These are phyloP conservation scores for Thymallus thymallus DNA, from an alignment of 2,113 vertebrate genomes.

Conservation along the genomic window DNA sequence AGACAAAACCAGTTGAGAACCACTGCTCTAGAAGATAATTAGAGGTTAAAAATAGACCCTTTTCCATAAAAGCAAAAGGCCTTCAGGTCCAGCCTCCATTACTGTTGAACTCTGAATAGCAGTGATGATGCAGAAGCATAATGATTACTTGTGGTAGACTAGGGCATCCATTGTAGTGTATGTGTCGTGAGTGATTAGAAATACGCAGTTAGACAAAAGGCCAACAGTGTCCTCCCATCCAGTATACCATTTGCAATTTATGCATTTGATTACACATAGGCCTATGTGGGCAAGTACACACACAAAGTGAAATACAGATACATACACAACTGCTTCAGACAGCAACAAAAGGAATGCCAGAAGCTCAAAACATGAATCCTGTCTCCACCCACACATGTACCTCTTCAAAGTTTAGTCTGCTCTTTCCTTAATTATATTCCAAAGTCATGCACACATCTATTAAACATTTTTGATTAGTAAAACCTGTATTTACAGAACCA, in stretches of 20 bases:
- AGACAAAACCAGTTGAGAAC: too few relatives aligned
- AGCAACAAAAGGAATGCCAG: conserved; percentile 43
- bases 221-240: too few relatives aligned
- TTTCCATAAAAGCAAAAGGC: not conserved
- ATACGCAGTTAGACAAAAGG: too few relatives aligned
- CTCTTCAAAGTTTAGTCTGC: conserved; percentile 35
- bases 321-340: not conserved
- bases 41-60: too few relatives aligned
- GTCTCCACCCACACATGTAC: conserved; percentile 55
- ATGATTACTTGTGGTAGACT: conserved; percentile 32
- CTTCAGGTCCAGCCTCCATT: conserved; percentile 12
- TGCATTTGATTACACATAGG: not conserved
- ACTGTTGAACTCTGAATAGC: conserved; percentile 19
- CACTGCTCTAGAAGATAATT: not conserved
- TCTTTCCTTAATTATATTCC: conserved; percentile 39
- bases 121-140: not conserved
- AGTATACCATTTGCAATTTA: conserved; percentile 28
- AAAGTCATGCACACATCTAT: conserved; percentile 7
- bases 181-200: conserved; percentile 19
- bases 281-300: too few relatives aligned
- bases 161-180: conserved; percentile 31
- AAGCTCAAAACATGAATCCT: conserved; percentile 57
- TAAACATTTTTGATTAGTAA: conserved; percentile 31
- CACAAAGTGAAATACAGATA: too few relatives aligned
- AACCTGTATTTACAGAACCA: conserved; percentile 30